phyloP scores from a whole-genome alignment of 2,113 vertebrate species.

The Scytalopus superciliaris region DNA sequence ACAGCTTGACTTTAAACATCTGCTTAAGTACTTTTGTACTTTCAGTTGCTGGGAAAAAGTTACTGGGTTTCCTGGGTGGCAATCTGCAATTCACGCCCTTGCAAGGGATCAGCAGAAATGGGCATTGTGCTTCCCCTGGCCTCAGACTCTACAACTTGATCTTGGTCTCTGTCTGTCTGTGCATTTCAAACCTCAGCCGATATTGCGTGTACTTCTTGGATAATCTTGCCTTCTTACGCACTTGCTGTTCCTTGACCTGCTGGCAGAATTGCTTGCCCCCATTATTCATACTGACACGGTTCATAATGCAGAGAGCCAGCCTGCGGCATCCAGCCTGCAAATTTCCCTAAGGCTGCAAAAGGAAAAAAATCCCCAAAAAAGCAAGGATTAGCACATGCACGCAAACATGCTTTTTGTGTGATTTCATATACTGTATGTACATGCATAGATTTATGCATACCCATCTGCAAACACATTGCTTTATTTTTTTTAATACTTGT shows the following conservation, averaged over 20 bases:
- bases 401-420: neutral
- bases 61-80: neutral
- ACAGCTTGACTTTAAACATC: constrained; percentile 21
- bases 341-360: neutral
- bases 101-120: neutral
- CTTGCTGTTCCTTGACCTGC: constrained; percentile 60
- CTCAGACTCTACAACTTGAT: neutral
- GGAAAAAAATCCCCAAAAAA: neutral
- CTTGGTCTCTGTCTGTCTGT: neutral
- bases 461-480: neutral
- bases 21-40: neutral
- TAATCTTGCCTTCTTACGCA: constrained; percentile 4
- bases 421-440: neutral
- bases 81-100: neutral
- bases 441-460: neutral
- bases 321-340: constrained; percentile 36
- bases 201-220: neutral
- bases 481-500: neutral
- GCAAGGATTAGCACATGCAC: neutral
- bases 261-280: constrained; percentile 50
- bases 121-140: neutral
- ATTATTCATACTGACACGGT: constrained; percentile 68
- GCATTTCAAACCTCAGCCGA: neutral
- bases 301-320: constrained; percentile 9
- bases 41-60: neutral